These are phyloP conservation scores for Amblyopsis hoosieri DNA, from an alignment of 2,797 vertebrate species.

Conservation along the genomic window DNA sequence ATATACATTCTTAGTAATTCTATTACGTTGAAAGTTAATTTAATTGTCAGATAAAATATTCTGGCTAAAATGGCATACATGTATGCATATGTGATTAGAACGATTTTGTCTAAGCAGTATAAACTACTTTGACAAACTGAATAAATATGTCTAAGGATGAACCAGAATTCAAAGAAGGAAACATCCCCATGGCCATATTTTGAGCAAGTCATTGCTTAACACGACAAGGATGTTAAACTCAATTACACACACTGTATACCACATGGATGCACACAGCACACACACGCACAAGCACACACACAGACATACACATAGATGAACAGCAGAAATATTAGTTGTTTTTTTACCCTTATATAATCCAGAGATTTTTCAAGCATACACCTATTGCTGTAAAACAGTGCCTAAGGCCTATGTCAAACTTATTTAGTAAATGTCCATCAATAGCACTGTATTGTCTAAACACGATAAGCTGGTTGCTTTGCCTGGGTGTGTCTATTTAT, in stretches of 20 bases:
- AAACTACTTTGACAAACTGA: too few relatives aligned
- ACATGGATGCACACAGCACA: slow-evolving; percentile 5
- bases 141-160: too few relatives aligned
- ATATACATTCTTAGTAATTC: not conserved
- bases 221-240: slow-evolving; percentile 17
- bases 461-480: not conserved
- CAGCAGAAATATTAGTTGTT: not conserved
- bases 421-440: not conserved
- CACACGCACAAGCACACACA: not conserved
- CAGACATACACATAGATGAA: not conserved
- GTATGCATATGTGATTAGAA: too few relatives aligned
- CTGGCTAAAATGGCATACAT: too few relatives aligned
- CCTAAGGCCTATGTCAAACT: not conserved
- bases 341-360: not conserved
- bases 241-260: slow-evolving; percentile 3
- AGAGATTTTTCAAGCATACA: not conserved
- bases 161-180: not conserved
- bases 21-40: not conserved
- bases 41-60: too few relatives aligned
- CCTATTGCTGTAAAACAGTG: not conserved
- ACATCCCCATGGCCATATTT: slow-evolving; percentile 23
- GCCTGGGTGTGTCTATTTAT: not conserved
- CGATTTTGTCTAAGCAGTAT: too few relatives aligned
- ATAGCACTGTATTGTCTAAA: not conserved
- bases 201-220: slow-evolving; percentile 10